These are phyloP conservation scores for Scatophagus argus DNA, from an alignment of 2,113 vertebrate genomes.

Conservation along the genomic window DNA sequence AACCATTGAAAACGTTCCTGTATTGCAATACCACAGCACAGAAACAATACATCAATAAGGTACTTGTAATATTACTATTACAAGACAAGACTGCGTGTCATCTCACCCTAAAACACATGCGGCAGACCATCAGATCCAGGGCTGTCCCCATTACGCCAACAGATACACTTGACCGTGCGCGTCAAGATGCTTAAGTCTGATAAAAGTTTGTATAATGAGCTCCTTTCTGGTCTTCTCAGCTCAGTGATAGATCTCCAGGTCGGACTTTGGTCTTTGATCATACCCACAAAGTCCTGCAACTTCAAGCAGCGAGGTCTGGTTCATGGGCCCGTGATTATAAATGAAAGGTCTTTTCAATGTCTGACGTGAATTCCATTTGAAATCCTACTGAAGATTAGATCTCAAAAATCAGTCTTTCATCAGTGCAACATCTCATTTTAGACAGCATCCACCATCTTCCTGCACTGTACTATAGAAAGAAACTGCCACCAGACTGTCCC, in stretches of 20 bases:
- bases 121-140: slow-evolving; percentile 73
- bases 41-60: slow-evolving; percentile 2
- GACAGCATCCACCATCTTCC: neutral
- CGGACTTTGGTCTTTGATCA: neutral
- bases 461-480: neutral
- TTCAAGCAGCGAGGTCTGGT: neutral
- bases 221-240: slow-evolving; percentile 16
- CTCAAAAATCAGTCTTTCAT: neutral
- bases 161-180: neutral
- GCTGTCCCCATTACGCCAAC: slow-evolving; percentile 55
- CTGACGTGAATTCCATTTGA: slow-evolving; percentile 8
- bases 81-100: slow-evolving; percentile 2
- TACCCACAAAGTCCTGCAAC: neutral
- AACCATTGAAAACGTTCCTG: neutral
- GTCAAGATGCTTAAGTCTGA: neutral
- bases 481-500: slow-evolving; percentile 5
- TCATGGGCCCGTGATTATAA: neutral
- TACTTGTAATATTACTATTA: neutral
- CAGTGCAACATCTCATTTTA: neutral
- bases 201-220: neutral
- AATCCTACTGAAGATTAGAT: neutral
- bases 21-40: slow-evolving; percentile 1
- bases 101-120: slow-evolving; percentile 85
- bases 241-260: slow-evolving; percentile 11
- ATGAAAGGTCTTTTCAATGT: neutral